Conservation (phyloP, 1,140 invertebrate species). For the Megathymus violae region DNA sequence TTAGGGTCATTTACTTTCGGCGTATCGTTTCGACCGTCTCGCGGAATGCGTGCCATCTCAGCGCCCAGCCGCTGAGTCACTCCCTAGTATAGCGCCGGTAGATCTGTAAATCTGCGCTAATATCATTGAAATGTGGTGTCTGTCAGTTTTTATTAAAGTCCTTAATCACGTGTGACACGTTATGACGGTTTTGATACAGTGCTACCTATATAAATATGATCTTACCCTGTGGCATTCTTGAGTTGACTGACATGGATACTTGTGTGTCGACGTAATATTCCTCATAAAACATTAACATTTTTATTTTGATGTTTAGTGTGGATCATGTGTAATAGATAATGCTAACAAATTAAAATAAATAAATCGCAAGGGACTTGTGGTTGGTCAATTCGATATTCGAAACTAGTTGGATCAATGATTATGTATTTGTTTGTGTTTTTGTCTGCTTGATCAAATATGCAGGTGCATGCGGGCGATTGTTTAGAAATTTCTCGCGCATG, state of each 20-base stretch:
- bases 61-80: constrained; percentile 14
- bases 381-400: too few relatives aligned
- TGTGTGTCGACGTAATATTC: too few relatives aligned
- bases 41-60: constrained; percentile 34
- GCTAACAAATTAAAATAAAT: too few relatives aligned
- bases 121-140: constrained; percentile 28
- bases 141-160: constrained; percentile 30
- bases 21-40: constrained; percentile 55
- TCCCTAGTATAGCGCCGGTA: constrained; percentile 14
- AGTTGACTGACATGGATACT: constrained; percentile 12
- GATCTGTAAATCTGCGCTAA: constrained; percentile 17
- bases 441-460: constrained; percentile 56
- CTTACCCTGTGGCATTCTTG: constrained; percentile 19
- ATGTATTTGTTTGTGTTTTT: constrained; percentile 10
- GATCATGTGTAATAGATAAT: constrained; percentile 18
- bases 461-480: constrained; percentile 63
- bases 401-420: too few relatives aligned
- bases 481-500: constrained; percentile 72
- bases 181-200: constrained; percentile 15
- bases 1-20: constrained; percentile 74
- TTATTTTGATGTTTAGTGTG: constrained; percentile 7
- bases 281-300: constrained; percentile 4
- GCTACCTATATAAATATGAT: constrained; percentile 1
- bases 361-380: too few relatives aligned
- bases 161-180: constrained; percentile 20